phyloP scores from a whole-genome alignment of 2,888 invertebrate species.

The Phyto melanocephala region DNA sequence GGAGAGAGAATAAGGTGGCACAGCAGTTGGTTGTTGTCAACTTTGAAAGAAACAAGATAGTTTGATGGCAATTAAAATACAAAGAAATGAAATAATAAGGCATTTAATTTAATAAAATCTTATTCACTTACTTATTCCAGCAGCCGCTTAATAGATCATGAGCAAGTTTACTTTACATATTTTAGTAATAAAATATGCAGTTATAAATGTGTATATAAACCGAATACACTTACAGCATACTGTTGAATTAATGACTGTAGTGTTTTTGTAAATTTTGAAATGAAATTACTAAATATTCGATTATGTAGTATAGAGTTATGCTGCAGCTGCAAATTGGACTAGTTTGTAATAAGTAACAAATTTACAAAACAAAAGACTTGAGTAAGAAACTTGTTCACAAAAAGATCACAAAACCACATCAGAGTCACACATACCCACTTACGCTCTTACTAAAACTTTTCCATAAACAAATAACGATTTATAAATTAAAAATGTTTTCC shows the following conservation, averaged over 20 bases:
- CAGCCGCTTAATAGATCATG: not conserved
- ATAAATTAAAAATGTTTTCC: too few relatives aligned
- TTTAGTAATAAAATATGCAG: too few relatives aligned
- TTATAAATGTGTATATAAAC: too few relatives aligned
- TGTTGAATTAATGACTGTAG: not conserved
- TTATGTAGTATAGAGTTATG: constrained; percentile 33
- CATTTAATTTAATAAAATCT: constrained; percentile 26
- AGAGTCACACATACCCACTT: not conserved
- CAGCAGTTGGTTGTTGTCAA: constrained; percentile 38
- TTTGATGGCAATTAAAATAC: constrained; percentile 28
- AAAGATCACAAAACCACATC: not conserved
- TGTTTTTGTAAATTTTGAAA: constrained; percentile 5
- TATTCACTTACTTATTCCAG: not conserved
- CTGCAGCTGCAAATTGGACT: constrained; percentile 50
- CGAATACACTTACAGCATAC: not conserved
- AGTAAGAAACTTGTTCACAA: constrained; percentile 32
- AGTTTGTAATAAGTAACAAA: constrained; percentile 16
- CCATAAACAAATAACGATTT: not conserved
- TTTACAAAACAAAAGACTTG: constrained; percentile 45
- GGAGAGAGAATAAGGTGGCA: constrained; percentile 41
- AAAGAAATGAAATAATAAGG: constrained; percentile 23
- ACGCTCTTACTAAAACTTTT: not conserved
- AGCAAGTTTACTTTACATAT: not conserved
- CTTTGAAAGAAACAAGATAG: not conserved
- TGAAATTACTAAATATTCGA: constrained; percentile 12